These are phyloP conservation scores for Heliothis virescens DNA, from an alignment of 1,140 invertebrate species.

Conservation along the genomic window DNA sequence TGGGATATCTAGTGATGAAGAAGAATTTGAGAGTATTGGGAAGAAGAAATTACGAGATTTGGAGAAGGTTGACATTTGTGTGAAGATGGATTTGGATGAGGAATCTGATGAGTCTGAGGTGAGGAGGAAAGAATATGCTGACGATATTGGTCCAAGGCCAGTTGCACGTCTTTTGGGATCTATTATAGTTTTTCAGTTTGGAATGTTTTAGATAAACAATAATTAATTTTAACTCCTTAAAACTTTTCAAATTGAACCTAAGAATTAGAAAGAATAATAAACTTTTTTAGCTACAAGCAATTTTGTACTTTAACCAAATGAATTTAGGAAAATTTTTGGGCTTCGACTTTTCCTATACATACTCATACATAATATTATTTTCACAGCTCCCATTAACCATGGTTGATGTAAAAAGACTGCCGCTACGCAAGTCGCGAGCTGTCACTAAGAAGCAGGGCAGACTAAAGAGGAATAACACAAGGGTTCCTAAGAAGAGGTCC, in stretches of 20 bases:
- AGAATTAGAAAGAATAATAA: too few relatives aligned
- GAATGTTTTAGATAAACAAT: too few relatives aligned
- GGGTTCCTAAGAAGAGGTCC: background rate
- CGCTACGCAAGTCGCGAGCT: background rate
- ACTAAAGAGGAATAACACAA: background rate
- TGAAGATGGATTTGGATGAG: constrained; percentile 1
- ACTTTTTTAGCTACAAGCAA: too few relatives aligned
- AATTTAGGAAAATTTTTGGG: too few relatives aligned
- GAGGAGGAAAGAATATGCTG: too few relatives aligned
- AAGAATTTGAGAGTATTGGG: background rate
- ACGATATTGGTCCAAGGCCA: too few relatives aligned
- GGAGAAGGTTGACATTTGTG: constrained; percentile 17
- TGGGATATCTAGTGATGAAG: constrained; percentile 13
- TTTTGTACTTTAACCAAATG: too few relatives aligned
- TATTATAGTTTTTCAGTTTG: too few relatives aligned
- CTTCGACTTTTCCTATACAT: too few relatives aligned
- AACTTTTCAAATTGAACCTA: too few relatives aligned
- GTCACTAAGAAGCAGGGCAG: background rate
- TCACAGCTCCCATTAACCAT: background rate
- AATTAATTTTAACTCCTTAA: too few relatives aligned
- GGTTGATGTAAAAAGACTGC: background rate
- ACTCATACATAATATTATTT: background rate
- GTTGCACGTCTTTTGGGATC: too few relatives aligned
- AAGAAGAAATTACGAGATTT: background rate
- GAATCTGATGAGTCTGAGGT: background rate